Evolutionary conservation across 2,888 invertebrate species (phyloP).

Genomic region (Ellobium chinense): DNA sequence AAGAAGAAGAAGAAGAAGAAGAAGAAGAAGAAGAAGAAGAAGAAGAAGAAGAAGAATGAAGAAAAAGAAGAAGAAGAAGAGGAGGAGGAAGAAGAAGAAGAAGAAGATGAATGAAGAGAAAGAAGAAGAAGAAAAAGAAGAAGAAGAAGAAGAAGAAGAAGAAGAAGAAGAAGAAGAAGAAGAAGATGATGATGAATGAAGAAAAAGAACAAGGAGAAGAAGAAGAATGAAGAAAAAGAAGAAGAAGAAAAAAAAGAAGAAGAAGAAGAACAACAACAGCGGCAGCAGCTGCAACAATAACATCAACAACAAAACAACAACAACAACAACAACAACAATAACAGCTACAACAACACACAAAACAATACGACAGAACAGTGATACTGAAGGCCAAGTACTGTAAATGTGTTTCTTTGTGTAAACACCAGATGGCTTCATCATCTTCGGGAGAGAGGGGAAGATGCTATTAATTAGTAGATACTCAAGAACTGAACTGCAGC

Average conservation of each 20-base stretch:
- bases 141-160: background rate
- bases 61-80: background rate
- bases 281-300: too few species aligned
- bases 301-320: too few species aligned
- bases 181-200: background rate
- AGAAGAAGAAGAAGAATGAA: background rate
- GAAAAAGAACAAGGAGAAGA: background rate
- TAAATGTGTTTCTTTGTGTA: too few species aligned
- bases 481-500: too few species aligned
- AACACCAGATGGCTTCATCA: too few species aligned
- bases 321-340: too few species aligned
- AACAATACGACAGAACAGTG: too few species aligned
- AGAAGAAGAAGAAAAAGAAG: background rate
- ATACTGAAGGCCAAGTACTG: too few species aligned
- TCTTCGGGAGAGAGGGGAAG: too few species aligned
- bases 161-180: background rate
- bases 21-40: constrained; percentile 60
- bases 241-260: background rate
- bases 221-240: background rate
- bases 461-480: too few species aligned
- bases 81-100: background rate
- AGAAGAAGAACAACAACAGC: background rate
- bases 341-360: too few species aligned
- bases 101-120: background rate
- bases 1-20: constrained; percentile 61